Conservation (phyloP, 1,140 invertebrate species). For the Dryas iulia region DNA sequence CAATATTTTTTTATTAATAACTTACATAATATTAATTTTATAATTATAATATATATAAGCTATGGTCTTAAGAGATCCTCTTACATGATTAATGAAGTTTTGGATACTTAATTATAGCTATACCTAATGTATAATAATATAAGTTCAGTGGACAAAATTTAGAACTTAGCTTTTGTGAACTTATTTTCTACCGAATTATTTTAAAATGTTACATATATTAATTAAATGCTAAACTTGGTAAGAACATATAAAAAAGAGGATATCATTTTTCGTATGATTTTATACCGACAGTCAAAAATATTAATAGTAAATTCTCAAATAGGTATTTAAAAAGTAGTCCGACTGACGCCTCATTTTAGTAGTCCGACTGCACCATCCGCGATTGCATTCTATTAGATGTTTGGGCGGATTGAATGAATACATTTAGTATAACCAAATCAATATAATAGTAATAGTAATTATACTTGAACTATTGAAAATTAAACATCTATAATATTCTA, state of each 20-base stretch:
- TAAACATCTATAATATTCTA: not conserved
- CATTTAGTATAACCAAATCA: not conserved
- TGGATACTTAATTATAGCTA: no score
- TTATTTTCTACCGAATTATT: no score
- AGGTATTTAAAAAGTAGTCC: not conserved
- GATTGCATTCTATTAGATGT: not conserved
- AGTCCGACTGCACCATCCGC: not conserved
- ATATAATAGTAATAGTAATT: not conserved
- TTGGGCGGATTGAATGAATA: not conserved
- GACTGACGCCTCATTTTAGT: not conserved
- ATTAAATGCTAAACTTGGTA: no score
- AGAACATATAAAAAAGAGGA: no score
- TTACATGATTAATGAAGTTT: not conserved
- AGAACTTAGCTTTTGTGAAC: no score
- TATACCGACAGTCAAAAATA: not conserved
- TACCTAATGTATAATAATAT: no score
- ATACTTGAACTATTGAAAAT: no score
- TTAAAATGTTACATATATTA: no score
- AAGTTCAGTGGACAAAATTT: no score
- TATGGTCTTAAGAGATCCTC: not conserved
- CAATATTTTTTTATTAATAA: not conserved
- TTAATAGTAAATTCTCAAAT: not conserved
- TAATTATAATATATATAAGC: not conserved
- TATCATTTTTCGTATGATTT: no score
- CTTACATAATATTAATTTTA: not conserved